Conservation (phyloP, 1,140 invertebrate genomes). For the Rhizoglyphus robini region DNA sequence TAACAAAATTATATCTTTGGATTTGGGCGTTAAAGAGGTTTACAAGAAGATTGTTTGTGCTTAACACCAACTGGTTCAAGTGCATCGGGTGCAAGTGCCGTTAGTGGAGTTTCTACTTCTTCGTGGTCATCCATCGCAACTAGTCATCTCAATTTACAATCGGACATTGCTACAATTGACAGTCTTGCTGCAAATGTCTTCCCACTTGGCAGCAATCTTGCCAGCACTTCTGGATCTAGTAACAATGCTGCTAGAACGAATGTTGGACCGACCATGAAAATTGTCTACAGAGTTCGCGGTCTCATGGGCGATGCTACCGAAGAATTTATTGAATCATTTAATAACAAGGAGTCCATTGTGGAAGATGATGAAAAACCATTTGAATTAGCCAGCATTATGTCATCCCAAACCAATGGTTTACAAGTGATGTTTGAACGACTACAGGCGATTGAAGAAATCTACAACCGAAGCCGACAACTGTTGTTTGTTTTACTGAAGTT, state of each 20-base stretch:
- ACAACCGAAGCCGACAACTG: conserved; percentile 52
- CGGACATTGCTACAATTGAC: conserved; percentile 29
- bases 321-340: conserved; percentile 89
- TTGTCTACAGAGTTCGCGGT: conserved; percentile 95
- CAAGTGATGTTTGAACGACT: conserved; percentile 52
- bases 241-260: conserved; percentile 36
- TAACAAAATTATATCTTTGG: conserved; percentile 94
- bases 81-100: conserved; percentile 30
- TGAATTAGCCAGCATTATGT: conserved; percentile 57
- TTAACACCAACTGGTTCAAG: not conserved
- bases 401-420: conserved; percentile 63
- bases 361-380: conserved; percentile 90
- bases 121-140: conserved; percentile 40
- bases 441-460: conserved; percentile 52
- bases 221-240: not conserved
- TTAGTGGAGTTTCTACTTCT: not conserved
- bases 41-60: conserved; percentile 47
- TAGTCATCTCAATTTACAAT: not conserved
- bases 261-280: conserved; percentile 59
- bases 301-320: conserved; percentile 93
- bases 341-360: conserved; percentile 69
- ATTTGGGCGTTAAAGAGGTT: conserved; percentile 86
- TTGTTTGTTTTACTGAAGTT: conserved; percentile 70
- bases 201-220: not conserved
- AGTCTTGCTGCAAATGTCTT: conserved; percentile 43